phyloP scores from a whole-genome alignment of 2,888 invertebrate species.

The Steinernema hermaphroditum region DNA sequence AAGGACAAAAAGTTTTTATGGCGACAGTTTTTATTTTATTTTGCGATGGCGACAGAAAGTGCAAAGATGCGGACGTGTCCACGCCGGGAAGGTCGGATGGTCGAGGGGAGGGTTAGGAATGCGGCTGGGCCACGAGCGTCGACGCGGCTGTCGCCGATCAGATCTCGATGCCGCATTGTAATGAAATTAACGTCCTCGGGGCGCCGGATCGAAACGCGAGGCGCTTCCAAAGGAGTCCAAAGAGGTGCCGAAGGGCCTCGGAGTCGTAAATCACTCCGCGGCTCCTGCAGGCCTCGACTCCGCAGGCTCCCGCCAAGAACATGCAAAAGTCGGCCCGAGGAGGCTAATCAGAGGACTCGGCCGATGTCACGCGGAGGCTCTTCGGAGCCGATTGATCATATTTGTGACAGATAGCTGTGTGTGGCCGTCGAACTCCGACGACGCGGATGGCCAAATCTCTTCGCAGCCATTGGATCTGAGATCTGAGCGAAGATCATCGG shows the following conservation, averaged over 20 bases:
- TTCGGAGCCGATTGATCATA: slow-evolving; percentile 1
- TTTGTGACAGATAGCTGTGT: not conserved
- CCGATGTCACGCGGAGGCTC: slow-evolving; percentile 7
- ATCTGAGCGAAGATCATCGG: too few relatives aligned
- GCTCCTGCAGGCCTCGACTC: not conserved
- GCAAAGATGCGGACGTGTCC: too few relatives aligned
- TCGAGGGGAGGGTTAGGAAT: too few relatives aligned
- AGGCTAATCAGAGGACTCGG: too few relatives aligned
- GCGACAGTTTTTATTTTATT: too few relatives aligned
- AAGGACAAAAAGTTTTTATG: too few relatives aligned
- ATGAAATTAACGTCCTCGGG: slow-evolving; percentile 22
- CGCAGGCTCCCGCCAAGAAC: not conserved
- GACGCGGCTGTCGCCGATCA: slow-evolving; percentile 22
- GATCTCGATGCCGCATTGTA: slow-evolving; percentile 1
- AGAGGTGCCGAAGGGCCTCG: not conserved
- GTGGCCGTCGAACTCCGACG: not conserved
- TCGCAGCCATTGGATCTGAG: too few relatives aligned
- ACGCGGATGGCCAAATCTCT: too few relatives aligned
- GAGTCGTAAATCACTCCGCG: slow-evolving; percentile 6
- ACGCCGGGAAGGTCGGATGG: too few relatives aligned
- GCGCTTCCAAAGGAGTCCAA: slow-evolving; percentile 10
- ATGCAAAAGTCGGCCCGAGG: slow-evolving; percentile 7
- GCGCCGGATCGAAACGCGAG: not conserved
- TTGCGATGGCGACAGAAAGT: too few relatives aligned
- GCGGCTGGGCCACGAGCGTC: not conserved